Evolutionary conservation across 2,888 invertebrate genomes (phyloP), one percentile per base, ranked within the genome.

Genomic region (Phaedon cochleariae): DNA sequence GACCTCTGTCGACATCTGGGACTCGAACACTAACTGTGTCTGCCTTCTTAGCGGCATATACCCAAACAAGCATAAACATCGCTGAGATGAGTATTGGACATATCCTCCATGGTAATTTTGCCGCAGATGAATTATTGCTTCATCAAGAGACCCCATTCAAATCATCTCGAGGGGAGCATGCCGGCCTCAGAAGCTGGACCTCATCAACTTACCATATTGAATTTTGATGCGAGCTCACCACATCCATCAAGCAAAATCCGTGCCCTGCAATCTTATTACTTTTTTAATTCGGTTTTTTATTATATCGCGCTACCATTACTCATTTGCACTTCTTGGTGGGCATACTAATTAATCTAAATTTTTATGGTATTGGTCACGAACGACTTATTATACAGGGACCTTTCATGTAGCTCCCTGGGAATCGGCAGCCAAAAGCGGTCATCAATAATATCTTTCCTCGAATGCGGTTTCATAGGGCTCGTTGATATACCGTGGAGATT

Each of bases 321-420:
- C 66, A 63, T 66, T 57, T 63, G 57, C 46, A 60, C 66, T 66
- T 60, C 63, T 49, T 63, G 63, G 66, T 66, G 63, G 66, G 51
- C 63, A 57, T 48, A 55, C 59, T 59, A 63, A 66, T 63, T 60
- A 63, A 66, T 60, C 63, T 63, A 34, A 29, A 63, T 51, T 55
- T 59, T 64, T 64, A 64, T 59, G 59, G 46, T 18, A 21, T 53
- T 54, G 54, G 53, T 64, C 55, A 48, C 48, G 48, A 53, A 49
- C 41, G 46, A 49, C 57, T 55, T 34, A 54, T 54, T 34, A 59
- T 49, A 59, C 51, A 59, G 58, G 46, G 29, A 34, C 34, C 55
- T 37, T 59, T 48, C 59, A 48, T 64, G 62, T 51, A 51, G 15
- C 57, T 17, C 58, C 29, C 41, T 21, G 52, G 41, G 55, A 59